Conservation (phyloP, 2,113 vertebrate genomes). For the Nerophis lumbriciformis region DNA sequence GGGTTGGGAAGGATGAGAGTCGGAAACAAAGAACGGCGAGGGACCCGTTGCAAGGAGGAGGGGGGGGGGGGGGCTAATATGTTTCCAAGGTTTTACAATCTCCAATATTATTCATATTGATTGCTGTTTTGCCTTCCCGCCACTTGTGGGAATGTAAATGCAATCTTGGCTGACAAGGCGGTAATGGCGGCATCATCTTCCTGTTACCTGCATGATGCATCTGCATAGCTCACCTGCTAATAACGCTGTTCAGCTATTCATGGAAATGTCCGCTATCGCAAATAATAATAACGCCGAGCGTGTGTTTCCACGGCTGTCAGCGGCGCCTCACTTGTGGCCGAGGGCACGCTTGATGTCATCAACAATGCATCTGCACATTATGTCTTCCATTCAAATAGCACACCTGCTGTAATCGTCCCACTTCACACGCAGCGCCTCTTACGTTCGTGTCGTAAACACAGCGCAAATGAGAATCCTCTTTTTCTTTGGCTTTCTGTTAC, state of each 20-base stretch:
- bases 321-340: constrained; percentile 15
- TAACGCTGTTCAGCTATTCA: constrained; percentile 69
- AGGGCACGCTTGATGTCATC: not conserved
- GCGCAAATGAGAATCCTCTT: too few species aligned
- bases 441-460: too few species aligned
- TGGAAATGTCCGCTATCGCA: constrained; percentile 68
- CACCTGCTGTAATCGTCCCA: too few species aligned
- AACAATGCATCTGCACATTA: too few species aligned
- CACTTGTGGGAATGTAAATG: constrained; percentile 59
- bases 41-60: constrained; percentile 28
- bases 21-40: constrained; percentile 39
- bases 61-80: constrained; percentile 4
- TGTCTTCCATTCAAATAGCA: too few species aligned
- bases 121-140: constrained; percentile 48
- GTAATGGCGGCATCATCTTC: constrained; percentile 70
- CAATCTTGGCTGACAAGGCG: constrained; percentile 62
- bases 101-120: constrained; percentile 46
- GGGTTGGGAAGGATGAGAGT: constrained; percentile 41
- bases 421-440: too few species aligned
- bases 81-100: constrained; percentile 43
- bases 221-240: constrained; percentile 63
- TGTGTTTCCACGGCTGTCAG: constrained; percentile 67
- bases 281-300: constrained; percentile 18
- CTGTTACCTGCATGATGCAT: constrained; percentile 45
- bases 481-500: too few species aligned